Conservation (phyloP, 2,888 invertebrate species). For the Stenichneumon culpator region DNA sequence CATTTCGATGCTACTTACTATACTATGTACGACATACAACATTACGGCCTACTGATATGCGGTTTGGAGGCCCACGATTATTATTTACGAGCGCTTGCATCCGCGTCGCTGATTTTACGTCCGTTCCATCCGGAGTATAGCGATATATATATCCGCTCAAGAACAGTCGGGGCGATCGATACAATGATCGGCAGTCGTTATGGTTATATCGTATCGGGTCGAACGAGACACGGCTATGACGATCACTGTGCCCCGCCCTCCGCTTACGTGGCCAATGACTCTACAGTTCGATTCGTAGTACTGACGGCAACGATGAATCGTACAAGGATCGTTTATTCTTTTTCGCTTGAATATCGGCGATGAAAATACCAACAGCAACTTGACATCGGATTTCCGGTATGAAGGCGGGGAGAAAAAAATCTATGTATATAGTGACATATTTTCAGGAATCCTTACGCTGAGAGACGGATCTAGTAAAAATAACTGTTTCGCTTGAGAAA, state of each 20-base stretch:
- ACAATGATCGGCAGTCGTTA: not conserved
- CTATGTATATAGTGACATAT: too few relatives aligned
- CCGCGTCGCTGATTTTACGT: conserved; percentile 50
- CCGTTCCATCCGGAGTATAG: conserved; percentile 24
- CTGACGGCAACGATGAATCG: not conserved
- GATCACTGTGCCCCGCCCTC: not conserved
- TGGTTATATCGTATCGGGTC: not conserved
- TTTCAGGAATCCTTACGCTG: too few relatives aligned
- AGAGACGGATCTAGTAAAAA: too few relatives aligned
- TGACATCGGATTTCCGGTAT: too few relatives aligned
- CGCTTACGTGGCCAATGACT: not conserved
- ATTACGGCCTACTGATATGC: conserved; percentile 32
- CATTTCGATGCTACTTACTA: conserved; percentile 50
- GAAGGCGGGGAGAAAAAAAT: too few relatives aligned
- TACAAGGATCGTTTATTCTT: not conserved
- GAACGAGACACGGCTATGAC: not conserved
- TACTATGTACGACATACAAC: conserved; percentile 21
- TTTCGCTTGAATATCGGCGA: too few relatives aligned
- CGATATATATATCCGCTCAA: conserved; percentile 20
- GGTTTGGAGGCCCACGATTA: conserved; percentile 50
- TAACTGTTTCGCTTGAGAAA: too few relatives aligned
- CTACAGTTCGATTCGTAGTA: not conserved
- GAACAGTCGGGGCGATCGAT: not conserved
- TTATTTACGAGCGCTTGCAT: conserved; percentile 57
- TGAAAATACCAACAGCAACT: too few relatives aligned